These are phyloP conservation scores for Clarias batrachus DNA, from an alignment of 2,113 vertebrate genomes.

Conservation along the genomic window DNA sequence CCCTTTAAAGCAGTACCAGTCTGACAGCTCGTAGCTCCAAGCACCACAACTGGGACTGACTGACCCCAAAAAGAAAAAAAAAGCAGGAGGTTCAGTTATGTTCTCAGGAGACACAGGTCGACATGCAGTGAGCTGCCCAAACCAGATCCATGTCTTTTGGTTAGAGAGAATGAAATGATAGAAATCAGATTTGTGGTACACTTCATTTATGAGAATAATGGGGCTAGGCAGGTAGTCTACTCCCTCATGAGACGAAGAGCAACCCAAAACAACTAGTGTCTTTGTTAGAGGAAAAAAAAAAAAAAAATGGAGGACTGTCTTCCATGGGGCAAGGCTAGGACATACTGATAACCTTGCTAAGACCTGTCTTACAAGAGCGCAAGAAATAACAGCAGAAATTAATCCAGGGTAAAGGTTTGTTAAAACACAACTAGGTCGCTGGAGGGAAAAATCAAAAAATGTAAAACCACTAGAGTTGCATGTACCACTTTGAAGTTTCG, in stretches of 20 bases:
- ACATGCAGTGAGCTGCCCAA: slow-evolving; percentile 27
- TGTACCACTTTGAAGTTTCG: no score
- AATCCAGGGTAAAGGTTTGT: neutral
- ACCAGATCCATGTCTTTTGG: slow-evolving; percentile 55
- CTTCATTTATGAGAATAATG: slow-evolving; percentile 64
- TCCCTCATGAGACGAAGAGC: slow-evolving; percentile 14
- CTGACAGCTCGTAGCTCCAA: neutral
- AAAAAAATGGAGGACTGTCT: neutral
- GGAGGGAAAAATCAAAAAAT: neutral
- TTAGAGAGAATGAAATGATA: slow-evolving; percentile 64
- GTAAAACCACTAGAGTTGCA: neutral
- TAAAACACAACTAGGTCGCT: neutral
- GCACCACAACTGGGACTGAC: slow-evolving; percentile 1
- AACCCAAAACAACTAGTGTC: neutral
- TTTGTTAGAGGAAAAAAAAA: slow-evolving; percentile 5
- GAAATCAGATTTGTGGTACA: slow-evolving; percentile 64
- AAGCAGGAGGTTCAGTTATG: neutral
- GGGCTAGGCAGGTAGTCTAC: slow-evolving; percentile 52
- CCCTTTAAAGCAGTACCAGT: neutral
- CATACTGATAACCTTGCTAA: slow-evolving; percentile 61
- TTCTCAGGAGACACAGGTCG: neutral
- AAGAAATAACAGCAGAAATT: neutral
- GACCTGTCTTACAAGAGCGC: slow-evolving; percentile 35
- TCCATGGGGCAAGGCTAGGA: neutral
- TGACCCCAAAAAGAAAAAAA: neutral